Percentiles rank a stretch among this genome's conserved stretches.
Evolutionary conservation across 1,140 invertebrate species (phyloP).

Genomic region (Bombus superbus): DNA sequence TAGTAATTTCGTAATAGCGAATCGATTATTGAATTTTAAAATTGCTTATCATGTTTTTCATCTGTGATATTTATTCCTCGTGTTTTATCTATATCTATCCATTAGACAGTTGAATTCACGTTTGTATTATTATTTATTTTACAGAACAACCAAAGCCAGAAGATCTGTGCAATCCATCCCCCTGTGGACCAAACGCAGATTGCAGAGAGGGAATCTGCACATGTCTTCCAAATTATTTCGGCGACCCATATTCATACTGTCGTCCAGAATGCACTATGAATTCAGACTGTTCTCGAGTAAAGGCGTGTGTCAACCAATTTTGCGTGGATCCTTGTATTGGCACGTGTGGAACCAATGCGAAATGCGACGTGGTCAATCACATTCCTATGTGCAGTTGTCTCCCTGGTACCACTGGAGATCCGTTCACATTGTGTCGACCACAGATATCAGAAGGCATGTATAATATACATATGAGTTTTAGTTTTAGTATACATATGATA

Average conservation of each 20-base stretch:
- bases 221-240: constrained; percentile 89
- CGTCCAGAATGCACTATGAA: constrained; percentile 93
- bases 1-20: too few species aligned
- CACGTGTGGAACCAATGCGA: constrained; percentile 88
- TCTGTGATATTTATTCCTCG: too few species aligned
- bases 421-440: constrained; percentile 87
- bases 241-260: constrained; percentile 87
- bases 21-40: too few species aligned
- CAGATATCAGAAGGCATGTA: constrained; percentile 65
- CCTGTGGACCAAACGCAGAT: constrained; percentile 90
- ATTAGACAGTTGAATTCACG: background rate
- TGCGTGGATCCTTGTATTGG: constrained; percentile 91
- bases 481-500: too few species aligned
- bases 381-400: constrained; percentile 88
- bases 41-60: too few species aligned
- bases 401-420: constrained; percentile 89
- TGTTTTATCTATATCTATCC: background rate
- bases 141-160: constrained; percentile 77
- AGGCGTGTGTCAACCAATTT: constrained; percentile 89
- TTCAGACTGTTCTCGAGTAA: constrained; percentile 89
- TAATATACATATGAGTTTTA: too few species aligned
- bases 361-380: constrained; percentile 92
- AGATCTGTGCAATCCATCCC: constrained; percentile 90
- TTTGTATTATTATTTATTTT: constrained; percentile 13
- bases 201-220: constrained; percentile 90